phyloP scores from a whole-genome alignment of 2,113 vertebrate species.

The Eleginops maclovinus region DNA sequence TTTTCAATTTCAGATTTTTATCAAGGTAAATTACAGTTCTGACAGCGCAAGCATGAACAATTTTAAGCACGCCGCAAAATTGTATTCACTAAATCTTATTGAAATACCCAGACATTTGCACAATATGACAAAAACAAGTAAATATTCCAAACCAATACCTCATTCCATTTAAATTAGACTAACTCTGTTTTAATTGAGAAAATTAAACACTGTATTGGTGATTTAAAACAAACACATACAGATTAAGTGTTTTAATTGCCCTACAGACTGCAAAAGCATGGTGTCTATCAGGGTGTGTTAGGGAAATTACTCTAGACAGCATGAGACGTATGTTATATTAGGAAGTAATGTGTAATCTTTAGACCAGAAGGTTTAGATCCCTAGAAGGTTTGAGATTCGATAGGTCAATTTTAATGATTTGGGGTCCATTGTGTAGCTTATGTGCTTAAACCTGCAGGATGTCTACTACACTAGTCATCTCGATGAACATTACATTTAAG shows the following conservation, averaged over 20 bases:
- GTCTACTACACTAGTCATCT: background rate
- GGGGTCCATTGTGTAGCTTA: conserved; percentile 18
- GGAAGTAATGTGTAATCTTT: conserved; percentile 35
- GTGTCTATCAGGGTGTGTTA: conserved; percentile 17
- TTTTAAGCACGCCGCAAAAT: background rate
- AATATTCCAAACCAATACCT: background rate
- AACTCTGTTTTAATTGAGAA: conserved; percentile 17
- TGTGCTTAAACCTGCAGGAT: conserved; percentile 34
- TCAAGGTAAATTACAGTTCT: background rate
- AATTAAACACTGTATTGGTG: conserved; percentile 15
- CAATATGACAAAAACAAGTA: background rate
- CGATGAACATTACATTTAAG: conserved; percentile 27
- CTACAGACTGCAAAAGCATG: conserved; percentile 19
- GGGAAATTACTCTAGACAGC: conserved; percentile 28
- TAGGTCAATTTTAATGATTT: conserved; percentile 54
- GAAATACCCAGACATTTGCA: background rate
- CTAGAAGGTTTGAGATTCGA: conserved; percentile 29
- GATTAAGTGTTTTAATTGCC: conserved; percentile 23
- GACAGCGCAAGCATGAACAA: background rate
- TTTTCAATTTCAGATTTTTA: background rate
- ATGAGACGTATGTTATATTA: conserved; percentile 31
- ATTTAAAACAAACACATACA: conserved; percentile 21
- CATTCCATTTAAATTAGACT: conserved; percentile 13
- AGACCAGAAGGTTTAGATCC: conserved; percentile 40
- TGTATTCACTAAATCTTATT: background rate